phyloP scores from a whole-genome alignment of 2,113 vertebrate genomes.

The Vulpes lagopus region DNA sequence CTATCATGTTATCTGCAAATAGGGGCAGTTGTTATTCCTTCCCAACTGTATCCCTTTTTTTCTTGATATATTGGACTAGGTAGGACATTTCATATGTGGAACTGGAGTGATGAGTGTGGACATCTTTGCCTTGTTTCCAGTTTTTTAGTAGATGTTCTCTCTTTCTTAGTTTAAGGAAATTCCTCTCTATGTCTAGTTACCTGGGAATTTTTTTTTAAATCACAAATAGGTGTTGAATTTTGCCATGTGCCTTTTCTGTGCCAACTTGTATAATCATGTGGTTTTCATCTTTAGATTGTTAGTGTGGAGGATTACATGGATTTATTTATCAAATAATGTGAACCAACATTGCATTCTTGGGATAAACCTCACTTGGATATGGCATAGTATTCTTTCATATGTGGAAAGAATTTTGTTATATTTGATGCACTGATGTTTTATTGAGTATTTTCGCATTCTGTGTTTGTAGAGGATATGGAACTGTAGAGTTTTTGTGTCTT shows the following conservation, averaged over 20 bases:
- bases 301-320: background rate
- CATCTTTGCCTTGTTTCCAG: background rate
- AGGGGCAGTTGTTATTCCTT: background rate
- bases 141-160: background rate
- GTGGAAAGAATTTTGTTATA: background rate
- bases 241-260: background rate
- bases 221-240: background rate
- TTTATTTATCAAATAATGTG: background rate
- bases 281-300: background rate
- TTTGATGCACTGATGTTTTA: background rate
- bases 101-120: background rate
- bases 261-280: background rate
- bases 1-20: background rate
- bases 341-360: background rate
- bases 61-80: background rate
- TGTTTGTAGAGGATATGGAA: background rate
- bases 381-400: background rate
- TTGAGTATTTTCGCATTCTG: background rate
- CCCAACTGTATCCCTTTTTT: background rate
- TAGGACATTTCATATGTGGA: background rate
- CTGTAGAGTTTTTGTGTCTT: background rate
- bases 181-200: background rate
- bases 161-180: background rate
- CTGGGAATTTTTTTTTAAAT: background rate
- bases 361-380: background rate